Evolutionary conservation across 1,140 invertebrate genomes (phyloP).

Genomic region (Drosophila malerkotliana): DNA sequence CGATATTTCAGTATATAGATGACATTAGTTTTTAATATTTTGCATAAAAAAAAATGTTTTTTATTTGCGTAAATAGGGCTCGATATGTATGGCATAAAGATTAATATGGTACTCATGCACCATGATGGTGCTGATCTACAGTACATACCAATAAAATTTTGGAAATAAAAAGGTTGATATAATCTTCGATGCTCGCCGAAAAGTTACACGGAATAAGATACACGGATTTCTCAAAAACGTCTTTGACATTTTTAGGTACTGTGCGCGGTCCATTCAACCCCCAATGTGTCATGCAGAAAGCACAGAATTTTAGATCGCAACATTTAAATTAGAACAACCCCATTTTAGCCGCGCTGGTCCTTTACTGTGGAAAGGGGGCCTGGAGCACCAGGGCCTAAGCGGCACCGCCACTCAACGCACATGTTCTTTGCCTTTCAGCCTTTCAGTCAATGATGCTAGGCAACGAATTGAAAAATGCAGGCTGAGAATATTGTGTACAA

Average conservation of each 20-base stretch:
- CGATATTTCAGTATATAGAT: no score
- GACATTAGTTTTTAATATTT: no score
- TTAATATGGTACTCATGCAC: no score
- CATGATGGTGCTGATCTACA: no score
- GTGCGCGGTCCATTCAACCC: not conserved
- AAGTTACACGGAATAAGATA: not conserved
- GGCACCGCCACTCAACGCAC: not conserved
- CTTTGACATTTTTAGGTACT: not conserved
- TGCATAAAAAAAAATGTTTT: no score
- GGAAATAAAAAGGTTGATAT: no score
- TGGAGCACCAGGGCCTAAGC: not conserved
- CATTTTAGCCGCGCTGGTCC: not conserved
- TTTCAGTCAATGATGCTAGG: slow-evolving; percentile 54
- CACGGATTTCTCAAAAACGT: not conserved
- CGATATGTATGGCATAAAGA: no score
- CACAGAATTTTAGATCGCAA: not conserved
- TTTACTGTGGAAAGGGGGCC: not conserved
- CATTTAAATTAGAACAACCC: slow-evolving; percentile 1
- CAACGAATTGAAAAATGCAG: slow-evolving; percentile 77
- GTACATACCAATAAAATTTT: no score
- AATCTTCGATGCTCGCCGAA: not conserved
- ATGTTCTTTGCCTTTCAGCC: slow-evolving; percentile 12
- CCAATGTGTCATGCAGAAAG: not conserved
- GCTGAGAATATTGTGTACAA: slow-evolving; percentile 75
- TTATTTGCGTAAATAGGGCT: no score